Evolutionary conservation across 2,797 vertebrate species (phyloP).

Genomic region (Oreortyx pictus): DNA sequence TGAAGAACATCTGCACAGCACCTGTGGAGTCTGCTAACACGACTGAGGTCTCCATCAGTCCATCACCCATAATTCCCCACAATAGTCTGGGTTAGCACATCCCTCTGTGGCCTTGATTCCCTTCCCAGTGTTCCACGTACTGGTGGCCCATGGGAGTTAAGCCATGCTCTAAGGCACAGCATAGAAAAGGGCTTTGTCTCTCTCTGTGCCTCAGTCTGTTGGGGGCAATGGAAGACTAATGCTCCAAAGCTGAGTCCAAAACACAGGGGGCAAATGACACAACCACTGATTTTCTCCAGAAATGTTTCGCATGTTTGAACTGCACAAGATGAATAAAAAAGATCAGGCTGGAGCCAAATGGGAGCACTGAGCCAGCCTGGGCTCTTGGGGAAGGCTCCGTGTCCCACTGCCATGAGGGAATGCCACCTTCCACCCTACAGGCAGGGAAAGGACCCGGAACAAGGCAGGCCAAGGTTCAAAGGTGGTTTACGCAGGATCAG

Average conservation of each 20-base stretch:
- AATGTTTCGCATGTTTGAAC: neutral
- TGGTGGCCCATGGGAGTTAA: neutral
- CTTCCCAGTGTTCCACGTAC: neutral
- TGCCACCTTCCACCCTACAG: neutral
- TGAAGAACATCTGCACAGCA: neutral
- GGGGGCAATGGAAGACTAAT: neutral
- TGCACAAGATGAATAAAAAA: neutral
- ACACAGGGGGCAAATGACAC: neutral
- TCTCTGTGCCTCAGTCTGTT: neutral
- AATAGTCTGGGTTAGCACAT: neutral
- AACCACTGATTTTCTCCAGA: neutral
- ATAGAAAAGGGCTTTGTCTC: neutral
- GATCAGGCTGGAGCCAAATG: neutral
- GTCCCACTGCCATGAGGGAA: neutral
- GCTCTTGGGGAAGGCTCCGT: neutral
- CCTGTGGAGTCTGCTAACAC: neutral
- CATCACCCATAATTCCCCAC: neutral
- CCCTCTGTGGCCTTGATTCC: neutral
- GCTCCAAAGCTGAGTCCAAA: neutral
- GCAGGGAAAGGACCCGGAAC: neutral
- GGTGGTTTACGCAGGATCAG: neutral
- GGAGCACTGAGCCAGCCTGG: accelerated
- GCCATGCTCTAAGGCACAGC: neutral
- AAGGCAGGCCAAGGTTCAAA: neutral
- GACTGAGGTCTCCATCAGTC: neutral